Conservation (phyloP, 2,797 vertebrate genomes). For the Sebastes kiyomatsui region DNA sequence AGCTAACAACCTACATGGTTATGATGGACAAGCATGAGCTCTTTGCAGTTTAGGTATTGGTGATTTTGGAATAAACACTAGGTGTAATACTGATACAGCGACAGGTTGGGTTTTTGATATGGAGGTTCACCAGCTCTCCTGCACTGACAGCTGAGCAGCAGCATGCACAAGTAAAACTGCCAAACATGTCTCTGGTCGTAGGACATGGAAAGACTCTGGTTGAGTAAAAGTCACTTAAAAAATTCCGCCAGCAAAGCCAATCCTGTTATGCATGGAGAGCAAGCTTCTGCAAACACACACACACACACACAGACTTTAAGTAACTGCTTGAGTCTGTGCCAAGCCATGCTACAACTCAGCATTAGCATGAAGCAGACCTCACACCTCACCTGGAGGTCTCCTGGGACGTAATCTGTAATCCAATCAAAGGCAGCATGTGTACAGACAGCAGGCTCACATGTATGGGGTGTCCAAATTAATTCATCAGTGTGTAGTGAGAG, state of each 20-base stretch:
- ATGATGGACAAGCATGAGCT: neutral
- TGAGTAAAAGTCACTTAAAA: neutral
- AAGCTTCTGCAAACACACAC: neutral
- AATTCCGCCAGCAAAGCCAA: neutral
- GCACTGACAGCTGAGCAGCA: too few species aligned
- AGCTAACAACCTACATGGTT: neutral
- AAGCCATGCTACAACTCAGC: neutral
- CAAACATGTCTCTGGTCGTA: neutral
- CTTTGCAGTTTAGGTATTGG: too few species aligned
- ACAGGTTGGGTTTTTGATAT: neutral
- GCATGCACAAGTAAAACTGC: neutral
- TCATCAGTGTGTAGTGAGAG: neutral
- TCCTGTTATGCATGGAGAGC: conserved; percentile 5
- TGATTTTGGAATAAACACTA: neutral
- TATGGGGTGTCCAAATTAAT: conserved; percentile 7
- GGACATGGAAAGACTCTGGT: neutral
- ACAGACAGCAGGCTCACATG: conserved; percentile 1
- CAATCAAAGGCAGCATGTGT: conserved; percentile 1
- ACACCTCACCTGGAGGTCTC: neutral
- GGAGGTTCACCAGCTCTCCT: neutral
- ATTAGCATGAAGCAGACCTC: neutral
- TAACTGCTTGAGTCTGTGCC: neutral
- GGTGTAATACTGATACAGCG: neutral
- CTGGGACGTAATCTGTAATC: neutral
- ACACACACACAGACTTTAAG: neutral